phyloP scores from a whole-genome alignment of 2,113 vertebrate species.

The Elephas maximus region DNA sequence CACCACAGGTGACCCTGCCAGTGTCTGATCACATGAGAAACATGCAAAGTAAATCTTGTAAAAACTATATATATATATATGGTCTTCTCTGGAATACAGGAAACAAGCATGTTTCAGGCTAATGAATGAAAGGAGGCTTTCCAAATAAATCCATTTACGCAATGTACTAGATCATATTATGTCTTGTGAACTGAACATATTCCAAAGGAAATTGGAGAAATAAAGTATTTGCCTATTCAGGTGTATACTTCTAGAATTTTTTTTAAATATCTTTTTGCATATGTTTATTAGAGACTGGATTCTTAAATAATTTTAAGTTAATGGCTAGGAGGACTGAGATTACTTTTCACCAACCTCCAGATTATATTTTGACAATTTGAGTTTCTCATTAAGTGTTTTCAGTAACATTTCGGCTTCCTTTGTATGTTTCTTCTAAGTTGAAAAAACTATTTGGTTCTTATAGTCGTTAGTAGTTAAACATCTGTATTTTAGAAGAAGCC shows the following conservation, averaged over 20 bases:
- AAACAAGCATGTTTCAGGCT: conserved; percentile 20
- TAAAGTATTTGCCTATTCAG: conserved; percentile 42
- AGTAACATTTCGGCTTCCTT: conserved; percentile 43
- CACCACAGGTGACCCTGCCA: neutral
- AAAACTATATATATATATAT: conserved; percentile 46
- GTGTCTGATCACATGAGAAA: conserved; percentile 32
- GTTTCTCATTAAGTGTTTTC: conserved; percentile 51
- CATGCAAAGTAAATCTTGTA: neutral
- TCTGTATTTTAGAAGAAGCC: conserved; percentile 2
- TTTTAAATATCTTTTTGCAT: neutral
- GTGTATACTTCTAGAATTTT: conserved; percentile 48
- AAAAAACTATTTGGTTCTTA: neutral
- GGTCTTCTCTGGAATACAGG: neutral
- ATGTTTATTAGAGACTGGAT: conserved; percentile 31
- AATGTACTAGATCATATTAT: conserved; percentile 15
- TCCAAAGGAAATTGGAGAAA: conserved; percentile 50
- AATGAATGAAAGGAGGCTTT: conserved; percentile 44
- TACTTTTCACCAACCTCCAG: conserved; percentile 58
- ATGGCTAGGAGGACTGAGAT: conserved; percentile 9
- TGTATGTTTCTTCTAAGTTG: conserved; percentile 3
- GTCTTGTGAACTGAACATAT: conserved; percentile 39
- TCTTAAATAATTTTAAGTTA: conserved; percentile 58
- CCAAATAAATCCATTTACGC: conserved; percentile 15
- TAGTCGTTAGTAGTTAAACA: conserved; percentile 39
- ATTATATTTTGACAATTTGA: conserved; percentile 55